Evolutionary conservation across 2,113 vertebrate genomes (phyloP).

Genomic region (Progne subis): DNA sequence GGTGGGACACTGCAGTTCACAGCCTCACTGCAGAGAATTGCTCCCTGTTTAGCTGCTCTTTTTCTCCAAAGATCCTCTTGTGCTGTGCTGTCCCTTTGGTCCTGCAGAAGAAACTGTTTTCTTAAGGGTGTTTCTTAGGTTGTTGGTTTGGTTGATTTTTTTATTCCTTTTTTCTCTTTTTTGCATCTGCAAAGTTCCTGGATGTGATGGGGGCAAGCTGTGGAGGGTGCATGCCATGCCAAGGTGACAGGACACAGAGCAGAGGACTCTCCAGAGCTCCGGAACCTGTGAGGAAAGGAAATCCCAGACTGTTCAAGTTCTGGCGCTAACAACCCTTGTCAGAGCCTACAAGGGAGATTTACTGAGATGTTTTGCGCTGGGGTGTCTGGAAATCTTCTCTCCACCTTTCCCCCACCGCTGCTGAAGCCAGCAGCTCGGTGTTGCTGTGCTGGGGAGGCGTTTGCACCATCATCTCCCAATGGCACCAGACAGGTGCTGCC

Average conservation of each 20-base stretch:
- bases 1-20: not conserved
- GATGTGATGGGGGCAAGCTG: not conserved
- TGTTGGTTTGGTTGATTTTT: not conserved
- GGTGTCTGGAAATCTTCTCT: not conserved
- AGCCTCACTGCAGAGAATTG: not conserved
- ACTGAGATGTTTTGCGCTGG: not conserved
- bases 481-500: rapidly evolving
- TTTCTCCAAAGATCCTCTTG: not conserved
- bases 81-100: not conserved
- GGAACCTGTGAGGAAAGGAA: not conserved
- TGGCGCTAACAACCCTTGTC: not conserved
- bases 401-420: not conserved
- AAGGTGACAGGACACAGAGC: not conserved
- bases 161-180: not conserved
- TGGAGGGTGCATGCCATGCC: not conserved
- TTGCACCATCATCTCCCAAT: rapidly evolving
- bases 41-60: not conserved
- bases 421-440: not conserved
- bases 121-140: not conserved
- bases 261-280: not conserved
- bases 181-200: not conserved
- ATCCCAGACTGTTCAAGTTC: not conserved
- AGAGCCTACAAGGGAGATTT: not conserved
- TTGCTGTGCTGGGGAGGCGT: rapidly evolving
- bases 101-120: not conserved